A percentile compares a stretch with the other conserved stretches of the same genome.
These are phyloP conservation scores for Polietes domitor DNA, from an alignment of 2,888 invertebrate species.

Conservation along the genomic window DNA sequence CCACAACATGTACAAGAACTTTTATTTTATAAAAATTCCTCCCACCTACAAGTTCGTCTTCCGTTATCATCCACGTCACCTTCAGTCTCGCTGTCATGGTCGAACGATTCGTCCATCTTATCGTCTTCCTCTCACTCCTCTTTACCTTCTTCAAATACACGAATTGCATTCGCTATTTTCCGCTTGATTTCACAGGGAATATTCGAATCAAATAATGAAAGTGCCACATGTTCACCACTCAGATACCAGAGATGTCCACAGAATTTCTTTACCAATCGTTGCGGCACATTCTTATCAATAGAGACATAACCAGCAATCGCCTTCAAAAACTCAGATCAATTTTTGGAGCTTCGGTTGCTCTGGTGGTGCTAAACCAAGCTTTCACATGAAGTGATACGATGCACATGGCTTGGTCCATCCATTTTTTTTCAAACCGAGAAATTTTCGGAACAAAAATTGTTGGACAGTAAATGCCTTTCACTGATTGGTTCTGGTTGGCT, in stretches of 20 bases:
- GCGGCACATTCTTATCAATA: slow-evolving; percentile 11
- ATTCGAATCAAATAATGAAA: slow-evolving; percentile 35
- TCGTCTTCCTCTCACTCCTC: slow-evolving; percentile 36
- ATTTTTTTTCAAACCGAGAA: slow-evolving; percentile 16
- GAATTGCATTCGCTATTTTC: slow-evolving; percentile 12
- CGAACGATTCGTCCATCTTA: background rate
- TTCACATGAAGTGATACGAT: slow-evolving; percentile 19
- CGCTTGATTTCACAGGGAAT: slow-evolving; percentile 4
- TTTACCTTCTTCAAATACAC: slow-evolving; percentile 21
- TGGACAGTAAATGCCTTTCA: background rate
- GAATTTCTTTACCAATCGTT: slow-evolving; percentile 26
- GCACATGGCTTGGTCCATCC: slow-evolving; percentile 21
- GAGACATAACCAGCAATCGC: background rate
- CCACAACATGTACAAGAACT: too few species aligned
- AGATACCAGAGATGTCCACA: slow-evolving; percentile 32
- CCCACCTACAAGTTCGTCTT: too few species aligned
- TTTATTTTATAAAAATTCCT: too few species aligned
- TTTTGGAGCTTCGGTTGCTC: slow-evolving; percentile 6
- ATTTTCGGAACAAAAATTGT: background rate
- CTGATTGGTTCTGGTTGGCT: background rate
- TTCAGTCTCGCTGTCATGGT: background rate
- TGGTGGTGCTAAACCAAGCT: slow-evolving; percentile 19
- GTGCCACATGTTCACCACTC: slow-evolving; percentile 26
- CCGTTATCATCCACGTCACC: background rate
- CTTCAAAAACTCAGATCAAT: background rate